Percentiles rank a stretch among this genome's conserved stretches.
phyloP scores from a whole-genome alignment of 2,113 vertebrate genomes.

The Xiphophorus maculatus region DNA sequence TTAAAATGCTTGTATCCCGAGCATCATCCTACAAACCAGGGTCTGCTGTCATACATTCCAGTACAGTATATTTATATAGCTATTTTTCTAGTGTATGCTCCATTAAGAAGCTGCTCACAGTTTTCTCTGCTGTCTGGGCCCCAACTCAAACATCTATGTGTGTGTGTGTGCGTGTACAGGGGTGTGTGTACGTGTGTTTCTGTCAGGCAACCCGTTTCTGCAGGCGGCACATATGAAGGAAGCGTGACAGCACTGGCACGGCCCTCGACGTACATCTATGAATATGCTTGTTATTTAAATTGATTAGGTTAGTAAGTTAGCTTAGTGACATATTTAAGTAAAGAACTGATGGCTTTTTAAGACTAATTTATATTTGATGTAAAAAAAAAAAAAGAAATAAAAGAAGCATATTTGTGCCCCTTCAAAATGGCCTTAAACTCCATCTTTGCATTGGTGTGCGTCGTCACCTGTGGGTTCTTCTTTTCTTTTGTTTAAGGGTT shows the following conservation, averaged over 20 bases:
- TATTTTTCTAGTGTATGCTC: constrained; percentile 68
- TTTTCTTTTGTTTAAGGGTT: constrained; percentile 42
- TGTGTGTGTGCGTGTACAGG: constrained; percentile 6
- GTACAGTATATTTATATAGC: constrained; percentile 50
- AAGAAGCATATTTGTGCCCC: constrained; percentile 52
- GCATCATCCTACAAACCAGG: constrained; percentile 15
- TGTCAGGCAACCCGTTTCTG: constrained; percentile 48
- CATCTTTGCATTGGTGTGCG: constrained; percentile 64
- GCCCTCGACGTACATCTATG: constrained; percentile 65
- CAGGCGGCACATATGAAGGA: constrained; percentile 66
- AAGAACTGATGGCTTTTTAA: constrained; percentile 68
- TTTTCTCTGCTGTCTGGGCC: constrained; percentile 31
- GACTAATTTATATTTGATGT: constrained; percentile 79
- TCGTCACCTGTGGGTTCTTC: constrained; percentile 56
- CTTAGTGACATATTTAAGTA: constrained; percentile 74
- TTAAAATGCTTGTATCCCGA: constrained; percentile 7
- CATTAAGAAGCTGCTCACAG: constrained; percentile 65
- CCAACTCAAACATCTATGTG: constrained; percentile 24
- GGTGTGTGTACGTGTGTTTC: constrained; percentile 28
- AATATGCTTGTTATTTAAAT: constrained; percentile 80
- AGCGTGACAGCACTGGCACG: constrained; percentile 64
- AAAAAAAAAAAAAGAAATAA: not conserved
- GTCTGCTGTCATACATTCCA: constrained; percentile 65
- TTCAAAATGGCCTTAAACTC: constrained; percentile 78
- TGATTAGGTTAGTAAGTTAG: constrained; percentile 79